Evolutionary conservation across 2,797 vertebrate genomes (phyloP), one percentile per base, ranked within the genome.

Genomic region (Varecia variegata): DNA sequence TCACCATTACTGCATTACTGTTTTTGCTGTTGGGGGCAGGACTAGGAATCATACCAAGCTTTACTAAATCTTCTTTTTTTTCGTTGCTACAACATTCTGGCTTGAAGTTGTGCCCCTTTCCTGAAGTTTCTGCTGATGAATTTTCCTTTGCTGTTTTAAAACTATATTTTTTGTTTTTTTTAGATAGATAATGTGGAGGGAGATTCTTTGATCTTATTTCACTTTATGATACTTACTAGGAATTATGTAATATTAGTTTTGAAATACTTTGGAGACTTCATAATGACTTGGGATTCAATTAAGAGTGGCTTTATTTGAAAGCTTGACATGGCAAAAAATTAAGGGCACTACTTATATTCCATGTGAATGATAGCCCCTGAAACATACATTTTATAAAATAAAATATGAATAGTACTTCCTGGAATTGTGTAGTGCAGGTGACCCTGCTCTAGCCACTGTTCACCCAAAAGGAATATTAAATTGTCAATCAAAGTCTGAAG

Each of bases 101-200:
- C 43, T 80, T 80, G 54, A 90, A 90, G 21, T 43, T 60, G 2
- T 79, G 3, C 15, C 11, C 30, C 27, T 92, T 82, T 85, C 18
- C 13, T 82, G 25, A 74, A 77, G 70, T 87, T 92, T 86, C 35
- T 94, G 50, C 32, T 80, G 21, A 70, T 80, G n/a, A 92, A 27
- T 90, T 90, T 96, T 84, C 4, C 94, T 95, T 92, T 71, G 60
- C 74, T 88, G 0, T 43, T 74, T 50, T 35, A 68, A 90, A 96
- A 82, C 13, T 58, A 8, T 15, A 65, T 71, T 50, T 62, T 43
- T 10, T 80, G 20, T 40, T 35, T 85, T 30, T 27, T 92, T 65
- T 45, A 77, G 14, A 27, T 88, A 84, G 71, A 23, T 83, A 77
- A 50, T 80, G 18, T 70, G 6, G 27, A 81, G 30, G 9, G 52